Percentiles rank a stretch among this genome's conserved stretches.
phyloP scores from a whole-genome alignment of 2,888 invertebrate species.

The Caprella mutica region DNA sequence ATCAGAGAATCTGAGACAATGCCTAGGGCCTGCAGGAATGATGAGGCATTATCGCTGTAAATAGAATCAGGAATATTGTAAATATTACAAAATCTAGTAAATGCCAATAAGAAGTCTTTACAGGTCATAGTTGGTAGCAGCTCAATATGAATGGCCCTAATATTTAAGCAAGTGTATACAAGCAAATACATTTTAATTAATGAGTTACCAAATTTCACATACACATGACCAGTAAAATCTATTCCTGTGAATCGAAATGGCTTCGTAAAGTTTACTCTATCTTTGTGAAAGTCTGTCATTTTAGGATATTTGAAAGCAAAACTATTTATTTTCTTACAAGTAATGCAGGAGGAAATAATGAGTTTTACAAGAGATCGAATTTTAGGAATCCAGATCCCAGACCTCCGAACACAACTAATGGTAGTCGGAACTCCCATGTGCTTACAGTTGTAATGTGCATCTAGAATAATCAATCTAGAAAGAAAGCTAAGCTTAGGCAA shows the following conservation, averaged over 20 bases:
- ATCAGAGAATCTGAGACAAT: not conserved
- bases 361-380: not conserved
- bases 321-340: not conserved
- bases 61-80: not conserved
- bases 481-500: not conserved
- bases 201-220: not conserved
- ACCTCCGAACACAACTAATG: not conserved
- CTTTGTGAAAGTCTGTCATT: not conserved
- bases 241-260: slow-evolving; percentile 1
- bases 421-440: slow-evolving; percentile 7
- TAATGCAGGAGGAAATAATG: not conserved
- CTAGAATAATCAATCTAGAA: not conserved
- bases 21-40: not conserved
- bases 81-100: not conserved
- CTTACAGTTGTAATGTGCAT: not conserved
- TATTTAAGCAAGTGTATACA: not conserved
- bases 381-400: slow-evolving; percentile 4
- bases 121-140: not conserved
- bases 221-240: slow-evolving; percentile 1
- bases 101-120: not conserved
- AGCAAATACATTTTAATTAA: not conserved
- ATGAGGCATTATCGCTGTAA: not conserved
- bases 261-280: not conserved
- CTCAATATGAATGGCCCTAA: not conserved
- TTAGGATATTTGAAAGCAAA: slow-evolving; percentile 1